A percentile compares a stretch with the other conserved stretches of the same genome.
These are phyloP conservation scores for Rutilus rutilus DNA, from an alignment of 2,113 vertebrate species.

Conservation along the genomic window DNA sequence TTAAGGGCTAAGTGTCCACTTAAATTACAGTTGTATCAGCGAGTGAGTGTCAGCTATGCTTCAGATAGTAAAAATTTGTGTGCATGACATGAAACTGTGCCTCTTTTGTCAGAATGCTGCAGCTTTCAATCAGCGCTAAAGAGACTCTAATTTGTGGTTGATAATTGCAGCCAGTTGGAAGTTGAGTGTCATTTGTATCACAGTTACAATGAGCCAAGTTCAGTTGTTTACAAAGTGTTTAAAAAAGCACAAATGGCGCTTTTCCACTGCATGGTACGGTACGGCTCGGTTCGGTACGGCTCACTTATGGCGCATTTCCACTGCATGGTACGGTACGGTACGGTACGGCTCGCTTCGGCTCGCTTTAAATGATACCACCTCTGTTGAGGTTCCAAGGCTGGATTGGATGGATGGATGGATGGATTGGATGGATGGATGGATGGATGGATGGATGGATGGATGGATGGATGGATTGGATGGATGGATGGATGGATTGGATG, in stretches of 20 bases:
- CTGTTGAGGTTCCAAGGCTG: no score
- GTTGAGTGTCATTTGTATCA: background rate
- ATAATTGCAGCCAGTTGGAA: constrained; percentile 12
- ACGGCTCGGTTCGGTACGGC: no score
- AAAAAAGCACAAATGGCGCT: background rate
- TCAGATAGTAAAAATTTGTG: background rate
- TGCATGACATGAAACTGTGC: background rate
- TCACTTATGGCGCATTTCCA: no score
- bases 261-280: no score
- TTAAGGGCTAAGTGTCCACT: constrained; percentile 11
- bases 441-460: no score
- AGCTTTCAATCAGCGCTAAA: background rate
- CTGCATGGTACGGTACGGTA: no score
- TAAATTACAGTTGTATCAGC: background rate
- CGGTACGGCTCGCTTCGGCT: no score
- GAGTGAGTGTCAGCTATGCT: background rate
- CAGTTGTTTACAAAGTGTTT: constrained; percentile 14
- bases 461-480: no score
- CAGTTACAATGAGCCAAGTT: constrained; percentile 7
- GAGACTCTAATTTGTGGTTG: background rate
- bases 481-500: no score
- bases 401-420: no score
- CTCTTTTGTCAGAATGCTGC: background rate
- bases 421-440: no score
- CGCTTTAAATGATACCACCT: no score